Base-by-base conservation (phyloP, 2,113 vertebrate species). In the Anser brachyrhynchus region DNA sequence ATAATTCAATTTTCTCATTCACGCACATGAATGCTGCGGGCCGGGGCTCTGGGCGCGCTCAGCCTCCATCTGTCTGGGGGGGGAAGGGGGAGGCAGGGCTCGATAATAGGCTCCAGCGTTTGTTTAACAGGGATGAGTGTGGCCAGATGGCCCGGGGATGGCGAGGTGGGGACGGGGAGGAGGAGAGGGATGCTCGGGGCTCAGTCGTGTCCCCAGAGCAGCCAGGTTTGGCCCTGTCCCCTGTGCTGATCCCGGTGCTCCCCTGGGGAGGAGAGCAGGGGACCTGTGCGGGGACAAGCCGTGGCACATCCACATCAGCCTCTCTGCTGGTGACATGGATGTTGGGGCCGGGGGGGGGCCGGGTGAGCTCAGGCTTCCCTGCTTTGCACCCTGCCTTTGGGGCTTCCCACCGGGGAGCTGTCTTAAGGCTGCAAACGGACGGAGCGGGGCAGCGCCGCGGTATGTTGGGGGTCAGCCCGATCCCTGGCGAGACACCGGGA, bases 1-100 rank as follows among this genome's bases (percentile, higher is more conserved):
- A 97, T 97, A 97, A 98, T 97, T 97, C 93, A 97, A 96, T 97
- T 97, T 96, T 96, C 94, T 96, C 97, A 96, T 96, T 97, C 96
- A 97, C 94, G 97, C 96, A 97, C 96, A 97, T 97, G 97, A 97
- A 97, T 96, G 96, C 95, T 92, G 92, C 70, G 25, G 92, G 91
- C 88, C 44, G 74, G 94, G 92, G 84, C 90, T 97, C 76, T 1
- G 80, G 66, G 95, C 66, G 66, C 0, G 35, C 92, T 97, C 94
- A 96, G 77, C 85, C 93, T 97, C 97, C 97, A 97, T 96, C 97
- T 97, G 97, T 94, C 95, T 35, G 3, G 86, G 88, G 79, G 87
- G 87, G 61, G 39, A 94, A 91, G 94, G 95, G 92, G 92, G 67
- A 93, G 65, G 89, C 83, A 96, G 64, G 46, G 77, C 84, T 92